These are phyloP conservation scores for Ommatoiulus sabulosus DNA, from an alignment of 2,888 invertebrate species.

Conservation along the genomic window DNA sequence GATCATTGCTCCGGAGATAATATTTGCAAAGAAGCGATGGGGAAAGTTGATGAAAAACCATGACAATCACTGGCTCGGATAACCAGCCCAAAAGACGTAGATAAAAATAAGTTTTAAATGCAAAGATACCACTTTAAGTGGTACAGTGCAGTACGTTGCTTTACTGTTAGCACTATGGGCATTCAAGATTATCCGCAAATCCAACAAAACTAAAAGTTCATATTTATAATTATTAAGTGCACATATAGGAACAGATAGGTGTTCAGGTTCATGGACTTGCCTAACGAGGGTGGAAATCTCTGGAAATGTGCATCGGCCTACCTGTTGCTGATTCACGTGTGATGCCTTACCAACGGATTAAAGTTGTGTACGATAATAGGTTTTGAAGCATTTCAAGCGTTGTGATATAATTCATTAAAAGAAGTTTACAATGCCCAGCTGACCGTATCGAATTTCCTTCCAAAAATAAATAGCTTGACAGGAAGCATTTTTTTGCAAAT, in stretches of 20 bases:
- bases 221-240: too few relatives aligned
- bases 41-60: background rate
- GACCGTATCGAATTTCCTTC: background rate
- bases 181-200: background rate
- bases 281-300: background rate
- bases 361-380: background rate
- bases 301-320: background rate
- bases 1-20: background rate
- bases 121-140: too few relatives aligned
- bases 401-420: conserved; percentile 32
- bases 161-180: background rate
- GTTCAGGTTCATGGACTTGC: background rate
- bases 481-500: background rate
- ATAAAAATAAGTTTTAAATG: too few relatives aligned
- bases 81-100: too few relatives aligned
- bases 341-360: background rate
- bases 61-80: background rate
- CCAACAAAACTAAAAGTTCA: background rate
- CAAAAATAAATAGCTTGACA: conserved; percentile 24
- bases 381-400: background rate
- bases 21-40: background rate
- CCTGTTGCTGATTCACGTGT: background rate
- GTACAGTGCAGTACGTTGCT: too few relatives aligned
- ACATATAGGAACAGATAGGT: background rate
- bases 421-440: background rate